Evolutionary conservation across 2,888 invertebrate species (phyloP), one percentile per base, ranked within the genome.

Genomic region (Idaea aversata): DNA sequence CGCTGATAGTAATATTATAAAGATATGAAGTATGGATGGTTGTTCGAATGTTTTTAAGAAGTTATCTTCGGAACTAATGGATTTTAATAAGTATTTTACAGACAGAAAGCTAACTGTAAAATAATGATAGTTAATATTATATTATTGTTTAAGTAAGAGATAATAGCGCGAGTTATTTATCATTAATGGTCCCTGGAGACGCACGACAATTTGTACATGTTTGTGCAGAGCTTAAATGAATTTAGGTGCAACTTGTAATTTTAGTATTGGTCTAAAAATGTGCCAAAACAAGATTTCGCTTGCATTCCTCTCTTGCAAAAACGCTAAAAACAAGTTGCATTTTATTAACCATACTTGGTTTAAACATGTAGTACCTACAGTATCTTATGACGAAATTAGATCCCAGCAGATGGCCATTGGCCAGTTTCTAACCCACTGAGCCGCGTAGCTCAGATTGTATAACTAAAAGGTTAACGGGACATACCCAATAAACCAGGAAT

Each of bases 311-410:
- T 72, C 81, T 72, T 74, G 71, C 67, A 61, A 83, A 84, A 86
- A 82, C 77, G 25, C 25, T 25, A 25, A 25, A 76, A 78, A 79
- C 77, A 68, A 70, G 77, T 77, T 70, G 72, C 77, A 77, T 79
- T 74, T 78, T 77, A 69, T 76, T 74, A 67, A 72, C 88, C 86
- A 77, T 86, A 85, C 78, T 85, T 74, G 85, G 87, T 72, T 68
- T 69, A 73, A 74, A 79, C 87, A 88, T 85, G 89, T 87, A 76
- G 80, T 77, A 74, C 74, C 76, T 76, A 70, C 72, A 73, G 71
- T 74, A 67, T 75, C 72, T 75, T 74, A 72, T 78, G 77, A 78
- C 75, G 83, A 84, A 85, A 84, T 76, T 75, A 78, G 81, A 85
- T 77, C 74, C 76, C 74, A 73, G 75, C 84, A 84, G 81, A 81